Evolutionary conservation across 2,888 invertebrate species (phyloP).

Genomic region (Adelognathus sp.): DNA sequence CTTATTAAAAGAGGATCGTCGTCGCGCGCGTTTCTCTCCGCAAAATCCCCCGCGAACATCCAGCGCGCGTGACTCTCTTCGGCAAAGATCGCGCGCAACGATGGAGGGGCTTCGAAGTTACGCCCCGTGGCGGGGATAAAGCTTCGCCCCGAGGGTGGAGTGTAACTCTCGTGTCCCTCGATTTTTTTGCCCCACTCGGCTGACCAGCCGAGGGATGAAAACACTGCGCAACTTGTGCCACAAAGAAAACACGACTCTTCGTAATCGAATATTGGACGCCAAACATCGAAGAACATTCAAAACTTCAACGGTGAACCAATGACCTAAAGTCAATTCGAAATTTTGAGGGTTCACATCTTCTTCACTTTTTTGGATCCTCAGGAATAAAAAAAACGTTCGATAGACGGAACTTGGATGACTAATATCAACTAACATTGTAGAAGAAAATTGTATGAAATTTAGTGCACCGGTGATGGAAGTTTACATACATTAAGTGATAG

Average conservation of each 20-base stretch:
- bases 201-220: slow-evolving; percentile 20
- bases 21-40: slow-evolving; percentile 53
- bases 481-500: too few species aligned
- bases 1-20: slow-evolving; percentile 80
- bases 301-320: too few species aligned
- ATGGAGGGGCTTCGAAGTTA: slow-evolving; percentile 62
- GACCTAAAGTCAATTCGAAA: too few species aligned
- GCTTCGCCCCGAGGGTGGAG: slow-evolving; percentile 44
- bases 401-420: slow-evolving; percentile 9
- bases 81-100: slow-evolving; percentile 59
- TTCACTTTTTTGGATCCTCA: too few species aligned
- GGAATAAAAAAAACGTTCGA: too few species aligned
- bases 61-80: slow-evolving; percentile 11
- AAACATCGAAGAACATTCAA: too few species aligned
- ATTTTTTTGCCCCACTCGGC: slow-evolving; percentile 28
- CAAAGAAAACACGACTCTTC: not conserved
- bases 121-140: slow-evolving; percentile 57
- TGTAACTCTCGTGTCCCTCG: slow-evolving; percentile 49
- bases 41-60: slow-evolving; percentile 65
- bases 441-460: too few species aligned
- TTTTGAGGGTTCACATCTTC: too few species aligned
- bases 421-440: not conserved
- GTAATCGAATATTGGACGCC: too few species aligned
- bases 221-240: not conserved
- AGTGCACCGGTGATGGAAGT: too few species aligned